Percentiles rank a stretch among this genome's conserved stretches.
Conservation (phyloP, 2,797 vertebrate genomes). For the Crocidura indochinensis region DNA sequence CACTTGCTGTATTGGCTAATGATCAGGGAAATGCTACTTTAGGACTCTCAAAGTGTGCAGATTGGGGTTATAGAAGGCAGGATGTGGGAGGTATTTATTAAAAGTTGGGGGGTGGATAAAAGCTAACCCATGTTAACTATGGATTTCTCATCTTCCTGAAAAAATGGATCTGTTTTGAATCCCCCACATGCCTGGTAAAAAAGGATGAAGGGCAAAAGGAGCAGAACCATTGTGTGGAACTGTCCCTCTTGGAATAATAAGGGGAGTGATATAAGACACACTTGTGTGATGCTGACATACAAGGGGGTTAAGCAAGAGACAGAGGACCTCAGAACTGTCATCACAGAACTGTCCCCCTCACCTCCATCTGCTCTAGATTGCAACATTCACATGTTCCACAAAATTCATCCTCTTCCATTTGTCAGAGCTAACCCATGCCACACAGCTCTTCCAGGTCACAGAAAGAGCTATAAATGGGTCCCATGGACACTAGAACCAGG, state of each 20-base stretch:
- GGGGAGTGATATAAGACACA: no score
- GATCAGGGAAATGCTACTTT: not conserved
- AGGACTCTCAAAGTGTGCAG: not conserved
- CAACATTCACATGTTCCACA: no score
- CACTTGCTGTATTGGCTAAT: not conserved
- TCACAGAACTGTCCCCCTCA: not conserved
- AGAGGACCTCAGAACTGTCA: no score
- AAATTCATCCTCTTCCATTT: no score
- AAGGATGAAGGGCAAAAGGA: slow-evolving; percentile 9
- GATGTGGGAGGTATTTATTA: not conserved
- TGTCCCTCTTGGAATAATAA: not conserved
- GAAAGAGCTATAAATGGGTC: no score
- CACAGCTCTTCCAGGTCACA: no score
- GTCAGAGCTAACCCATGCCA: no score
- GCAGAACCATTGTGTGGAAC: not conserved
- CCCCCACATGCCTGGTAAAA: slow-evolving; percentile 5
- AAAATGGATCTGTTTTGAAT: not conserved
- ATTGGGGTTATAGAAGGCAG: not conserved
- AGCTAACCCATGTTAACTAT: not conserved
- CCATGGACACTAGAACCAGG: no score
- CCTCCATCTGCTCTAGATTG: not conserved
- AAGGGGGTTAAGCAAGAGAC: no score
- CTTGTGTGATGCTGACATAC: not conserved
- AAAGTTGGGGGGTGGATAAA: not conserved
- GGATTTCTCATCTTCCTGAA: slow-evolving; percentile 16